A percentile compares a stretch with the other conserved stretches of the same genome.
These are phyloP conservation scores for Engystomops pustulosus DNA, from an alignment of 2,113 vertebrate species.

Conservation along the genomic window DNA sequence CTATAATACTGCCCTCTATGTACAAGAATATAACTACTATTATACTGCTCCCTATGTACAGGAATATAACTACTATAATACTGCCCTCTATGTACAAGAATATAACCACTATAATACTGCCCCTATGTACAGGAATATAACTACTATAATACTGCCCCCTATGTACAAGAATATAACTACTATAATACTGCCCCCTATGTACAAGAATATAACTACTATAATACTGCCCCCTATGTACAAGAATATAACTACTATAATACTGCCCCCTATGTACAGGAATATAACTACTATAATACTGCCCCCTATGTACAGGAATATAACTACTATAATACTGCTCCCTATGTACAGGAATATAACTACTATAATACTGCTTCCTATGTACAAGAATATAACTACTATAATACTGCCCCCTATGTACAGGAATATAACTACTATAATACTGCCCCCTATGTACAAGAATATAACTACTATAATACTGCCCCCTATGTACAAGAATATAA, in stretches of 20 bases:
- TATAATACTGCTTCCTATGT: not conserved
- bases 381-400: slow-evolving; percentile 11
- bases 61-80: too few relatives aligned
- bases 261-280: not conserved
- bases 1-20: too few relatives aligned
- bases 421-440: slow-evolving; percentile 13
- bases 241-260: slow-evolving; percentile 5
- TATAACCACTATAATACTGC: too few relatives aligned
- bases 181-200: not conserved
- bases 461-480: not conserved
- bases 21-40: too few relatives aligned
- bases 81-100: too few relatives aligned
- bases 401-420: not conserved
- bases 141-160: too few relatives aligned
- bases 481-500: not conserved
- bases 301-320: not conserved
- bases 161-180: too few relatives aligned
- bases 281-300: not conserved
- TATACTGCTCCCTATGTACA: too few relatives aligned
- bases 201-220: slow-evolving; percentile 15
- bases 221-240: not conserved
- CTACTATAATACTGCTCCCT: slow-evolving; percentile 3
- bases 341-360: not conserved
- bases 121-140: too few relatives aligned
- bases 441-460: not conserved